Evolutionary conservation across 2,888 invertebrate genomes (phyloP).

Genomic region (Dilophus febrilis): DNA sequence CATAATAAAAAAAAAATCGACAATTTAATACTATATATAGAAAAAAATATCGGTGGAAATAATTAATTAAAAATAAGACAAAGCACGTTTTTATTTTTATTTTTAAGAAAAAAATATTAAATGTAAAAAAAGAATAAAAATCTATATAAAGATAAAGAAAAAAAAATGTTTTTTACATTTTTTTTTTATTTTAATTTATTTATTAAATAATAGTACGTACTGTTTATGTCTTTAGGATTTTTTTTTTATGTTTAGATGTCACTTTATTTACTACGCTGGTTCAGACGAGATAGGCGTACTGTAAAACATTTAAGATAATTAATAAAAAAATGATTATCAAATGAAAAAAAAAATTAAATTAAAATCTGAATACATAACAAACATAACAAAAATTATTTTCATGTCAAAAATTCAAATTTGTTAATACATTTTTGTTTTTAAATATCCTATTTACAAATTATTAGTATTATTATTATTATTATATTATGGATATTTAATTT

Average conservation of each 20-base stretch:
- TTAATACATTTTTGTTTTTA: constrained; percentile 4
- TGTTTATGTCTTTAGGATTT: constrained; percentile 10
- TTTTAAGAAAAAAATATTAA: too few species aligned
- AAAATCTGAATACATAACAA: too few species aligned
- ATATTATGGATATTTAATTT: too few species aligned
- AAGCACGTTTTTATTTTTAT: too few species aligned
- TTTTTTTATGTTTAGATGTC: constrained; percentile 10
- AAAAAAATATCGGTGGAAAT: too few species aligned
- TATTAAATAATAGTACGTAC: constrained; percentile 13
- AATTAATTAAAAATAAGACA: too few species aligned
- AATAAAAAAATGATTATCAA: constrained; percentile 1
- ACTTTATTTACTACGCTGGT: constrained; percentile 42
- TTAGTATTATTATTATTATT: too few species aligned
- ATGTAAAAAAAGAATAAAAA: too few species aligned
- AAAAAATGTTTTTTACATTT: too few species aligned
- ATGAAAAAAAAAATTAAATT: constrained; percentile 1
- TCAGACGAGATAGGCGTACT: constrained; percentile 86
- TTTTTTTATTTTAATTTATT: constrained; percentile 3
- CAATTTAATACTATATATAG: too few species aligned
- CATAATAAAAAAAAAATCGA: too few species aligned
- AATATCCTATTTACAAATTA: neutral
- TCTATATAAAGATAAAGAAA: too few species aligned
- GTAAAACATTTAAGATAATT: constrained; percentile 35
- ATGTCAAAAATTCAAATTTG: neutral
- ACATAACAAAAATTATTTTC: constrained; percentile 15